Base-by-base conservation (phyloP, 2,797 vertebrate genomes). In the Pempheris klunzingeri region DNA sequence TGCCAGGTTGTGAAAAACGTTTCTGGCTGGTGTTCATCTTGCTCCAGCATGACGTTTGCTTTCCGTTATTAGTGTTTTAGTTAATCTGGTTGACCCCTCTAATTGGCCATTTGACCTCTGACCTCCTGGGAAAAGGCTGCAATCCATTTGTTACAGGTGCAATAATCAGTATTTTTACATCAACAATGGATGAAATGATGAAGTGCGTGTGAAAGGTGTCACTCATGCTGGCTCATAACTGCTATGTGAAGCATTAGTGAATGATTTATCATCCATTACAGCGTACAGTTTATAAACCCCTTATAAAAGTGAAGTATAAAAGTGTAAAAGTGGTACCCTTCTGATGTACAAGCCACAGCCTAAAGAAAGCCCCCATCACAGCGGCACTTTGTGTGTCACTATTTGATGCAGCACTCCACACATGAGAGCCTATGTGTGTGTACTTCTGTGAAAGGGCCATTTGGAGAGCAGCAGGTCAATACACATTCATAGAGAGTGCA, bases 401-500 rank as follows among this genome's bases (percentile, higher is more conserved):
- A 39, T 88, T 82, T 82, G 83, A 85, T 85, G 72, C 75, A 76
- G 77, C 78, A 20, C 76, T 85, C 68, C 80, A 83, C 86, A 89
- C 79, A 77, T 71, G 80, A 87, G 84, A 81, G 76, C 74, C 70
- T 49, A 60, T 87, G 68, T 77, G 69, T 84, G 80, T 80, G 75
- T 65, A 60, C 74, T 69, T 86, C 70, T 87, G 54, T 70, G 65
- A 86, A 80, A 88, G 83, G 83, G 84, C 90, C 81, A 92, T 90
- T 92, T 92, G 77, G 88, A 90, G 76, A 90, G 89, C 87, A 83
- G 86, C 83, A 89, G 93, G 93, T 95, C 93, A 94, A 94, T 94
- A 94, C 89, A 91, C 91, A 93, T 93, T 94, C 93, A 93, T 87
- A 90, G 81, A 85, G 89, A 93, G 90, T 90, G 92, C 88, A 92